Evolutionary conservation across 2,113 vertebrate genomes (phyloP).

Genomic region (Phaethon lepturus): DNA sequence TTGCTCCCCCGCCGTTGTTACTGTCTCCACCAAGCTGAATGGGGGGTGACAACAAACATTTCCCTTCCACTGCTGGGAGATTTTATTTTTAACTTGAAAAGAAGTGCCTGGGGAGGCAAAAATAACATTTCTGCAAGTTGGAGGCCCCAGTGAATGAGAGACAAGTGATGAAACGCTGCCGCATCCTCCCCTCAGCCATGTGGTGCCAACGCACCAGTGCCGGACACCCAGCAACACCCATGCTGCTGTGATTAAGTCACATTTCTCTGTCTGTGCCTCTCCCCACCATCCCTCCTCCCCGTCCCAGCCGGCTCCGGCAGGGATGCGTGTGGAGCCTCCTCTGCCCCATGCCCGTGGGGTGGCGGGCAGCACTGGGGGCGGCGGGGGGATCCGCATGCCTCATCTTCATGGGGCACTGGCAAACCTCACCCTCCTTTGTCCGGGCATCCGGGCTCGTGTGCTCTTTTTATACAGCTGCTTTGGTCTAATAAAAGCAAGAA

Average conservation of each 20-base stretch:
- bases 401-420: background rate
- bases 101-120: conserved; percentile 14
- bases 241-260: background rate
- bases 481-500: conserved; percentile 49
- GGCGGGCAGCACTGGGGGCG: background rate
- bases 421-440: background rate
- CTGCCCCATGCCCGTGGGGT: accelerated
- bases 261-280: background rate
- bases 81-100: conserved; percentile 61
- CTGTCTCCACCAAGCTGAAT: conserved; percentile 10
- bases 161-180: background rate
- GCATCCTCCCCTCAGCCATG: background rate
- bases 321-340: background rate
- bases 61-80: conserved; percentile 2
- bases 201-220: background rate
- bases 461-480: background rate
- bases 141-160: background rate
- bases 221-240: background rate
- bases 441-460: accelerated
- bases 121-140: conserved; percentile 28
- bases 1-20: conserved; percentile 62
- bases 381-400: accelerated
- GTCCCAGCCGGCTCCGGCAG: background rate
- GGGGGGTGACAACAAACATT: background rate
- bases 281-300: background rate